A percentile compares a stretch with the other conserved stretches of the same genome.
phyloP scores from a whole-genome alignment of 2,888 invertebrate species.

The Idaea aversata region DNA sequence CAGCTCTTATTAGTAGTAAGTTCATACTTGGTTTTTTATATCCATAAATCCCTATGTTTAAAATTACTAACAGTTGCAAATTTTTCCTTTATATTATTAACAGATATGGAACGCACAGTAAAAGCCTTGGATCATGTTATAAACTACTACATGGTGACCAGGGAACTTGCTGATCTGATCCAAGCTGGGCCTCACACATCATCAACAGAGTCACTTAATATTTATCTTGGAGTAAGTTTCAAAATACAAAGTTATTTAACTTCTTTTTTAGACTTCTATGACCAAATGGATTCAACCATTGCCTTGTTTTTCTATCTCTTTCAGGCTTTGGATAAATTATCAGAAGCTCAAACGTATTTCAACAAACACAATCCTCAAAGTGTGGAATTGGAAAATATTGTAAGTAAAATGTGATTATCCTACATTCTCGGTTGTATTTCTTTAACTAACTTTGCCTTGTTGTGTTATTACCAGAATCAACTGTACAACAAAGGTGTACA shows the following conservation, averaged over 20 bases:
- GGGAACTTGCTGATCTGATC: slow-evolving; percentile 92
- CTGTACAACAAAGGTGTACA: slow-evolving; percentile 91
- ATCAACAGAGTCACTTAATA: slow-evolving; percentile 78
- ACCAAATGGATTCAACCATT: too few relatives aligned
- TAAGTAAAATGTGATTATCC: slow-evolving; percentile 65
- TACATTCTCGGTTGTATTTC: neutral
- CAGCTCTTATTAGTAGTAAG: too few relatives aligned
- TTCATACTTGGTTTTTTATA: neutral
- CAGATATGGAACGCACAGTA: slow-evolving; percentile 95
- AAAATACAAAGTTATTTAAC: neutral
- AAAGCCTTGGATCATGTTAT: slow-evolving; percentile 95
- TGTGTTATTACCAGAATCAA: slow-evolving; percentile 75
- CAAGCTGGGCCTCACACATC: slow-evolving; percentile 89
- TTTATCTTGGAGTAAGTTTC: slow-evolving; percentile 63
- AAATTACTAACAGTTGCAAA: too few relatives aligned
- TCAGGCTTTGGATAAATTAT: slow-evolving; percentile 90
- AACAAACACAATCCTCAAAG: slow-evolving; percentile 95
- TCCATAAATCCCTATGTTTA: too few relatives aligned
- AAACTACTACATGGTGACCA: slow-evolving; percentile 96
- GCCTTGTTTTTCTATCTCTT: slow-evolving; percentile 35
- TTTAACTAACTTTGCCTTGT: neutral
- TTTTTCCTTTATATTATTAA: neutral
- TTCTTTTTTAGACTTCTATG: too few relatives aligned
- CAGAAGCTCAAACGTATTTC: slow-evolving; percentile 94
- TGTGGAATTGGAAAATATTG: slow-evolving; percentile 95